Evolutionary conservation across 2,888 invertebrate species (phyloP).

Genomic region (Halocaridina rubra): DNA sequence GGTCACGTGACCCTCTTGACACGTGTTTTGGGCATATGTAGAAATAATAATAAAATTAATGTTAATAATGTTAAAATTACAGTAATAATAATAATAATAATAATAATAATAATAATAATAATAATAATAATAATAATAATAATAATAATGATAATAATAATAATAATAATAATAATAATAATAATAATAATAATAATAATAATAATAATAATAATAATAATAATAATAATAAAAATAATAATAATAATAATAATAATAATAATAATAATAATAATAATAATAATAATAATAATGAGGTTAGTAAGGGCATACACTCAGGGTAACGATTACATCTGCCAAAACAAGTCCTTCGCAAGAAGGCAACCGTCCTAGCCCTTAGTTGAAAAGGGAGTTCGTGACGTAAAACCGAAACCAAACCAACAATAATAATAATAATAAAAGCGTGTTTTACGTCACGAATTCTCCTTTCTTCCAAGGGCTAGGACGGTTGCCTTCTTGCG

Average conservation of each 20-base stretch:
- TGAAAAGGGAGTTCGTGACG: no score
- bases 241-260: neutral
- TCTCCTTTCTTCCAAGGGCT: no score
- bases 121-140: slow-evolving; percentile 8
- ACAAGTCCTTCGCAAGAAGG: no score
- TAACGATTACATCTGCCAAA: no score
- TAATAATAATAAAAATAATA: neutral
- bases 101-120: neutral
- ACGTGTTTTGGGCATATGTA: neutral
- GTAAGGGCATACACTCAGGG: no score
- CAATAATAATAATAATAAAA: no score
- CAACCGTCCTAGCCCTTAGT: no score
- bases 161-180: neutral
- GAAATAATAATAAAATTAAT: neutral
- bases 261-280: neutral
- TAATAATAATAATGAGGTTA: neutral
- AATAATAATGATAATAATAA: neutral
- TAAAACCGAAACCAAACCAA: no score
- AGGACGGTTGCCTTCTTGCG: no score
- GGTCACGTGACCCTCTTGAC: neutral
- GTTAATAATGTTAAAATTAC: neutral
- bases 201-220: slow-evolving; percentile 8
- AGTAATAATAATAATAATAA: neutral
- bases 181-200: slow-evolving; percentile 4
- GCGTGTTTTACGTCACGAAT: no score